phyloP scores from a whole-genome alignment of 1,140 invertebrate species.

The Zaprionus gabonicus region DNA sequence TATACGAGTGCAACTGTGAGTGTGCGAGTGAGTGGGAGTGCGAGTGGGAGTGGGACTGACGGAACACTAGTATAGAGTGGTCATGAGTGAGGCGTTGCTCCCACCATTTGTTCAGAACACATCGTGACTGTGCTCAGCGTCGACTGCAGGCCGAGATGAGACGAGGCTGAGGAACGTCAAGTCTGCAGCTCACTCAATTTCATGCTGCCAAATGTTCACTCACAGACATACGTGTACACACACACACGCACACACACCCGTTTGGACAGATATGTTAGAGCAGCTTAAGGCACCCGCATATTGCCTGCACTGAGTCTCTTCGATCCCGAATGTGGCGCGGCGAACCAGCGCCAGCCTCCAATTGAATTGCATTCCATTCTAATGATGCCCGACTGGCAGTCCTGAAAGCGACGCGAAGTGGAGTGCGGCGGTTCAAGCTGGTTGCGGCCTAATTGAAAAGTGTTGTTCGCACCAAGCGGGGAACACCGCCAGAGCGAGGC shows the following conservation, averaged over 20 bases:
- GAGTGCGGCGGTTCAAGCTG: neutral
- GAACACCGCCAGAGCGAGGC: conserved; percentile 22
- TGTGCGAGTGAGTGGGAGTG: neutral
- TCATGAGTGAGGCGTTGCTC: neutral
- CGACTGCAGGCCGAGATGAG: neutral
- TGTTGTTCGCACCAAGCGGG: conserved; percentile 32
- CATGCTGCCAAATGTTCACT: conserved; percentile 68
- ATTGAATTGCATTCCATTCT: conserved; percentile 70
- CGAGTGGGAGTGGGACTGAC: neutral
- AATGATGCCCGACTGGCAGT: conserved; percentile 40
- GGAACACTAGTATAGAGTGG: neutral
- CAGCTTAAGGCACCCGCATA: conserved; percentile 34
- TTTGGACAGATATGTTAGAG: neutral
- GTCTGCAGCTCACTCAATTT: conserved; percentile 75
- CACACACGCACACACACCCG: neutral
- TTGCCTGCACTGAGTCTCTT: conserved; percentile 36
- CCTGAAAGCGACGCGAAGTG: neutral
- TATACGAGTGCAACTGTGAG: conserved; percentile 30
- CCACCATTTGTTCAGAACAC: conserved; percentile 45
- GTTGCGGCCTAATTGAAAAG: conserved; percentile 63
- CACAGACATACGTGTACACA: conserved; percentile 9
- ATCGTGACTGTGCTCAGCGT: conserved; percentile 18
- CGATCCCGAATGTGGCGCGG: conserved; percentile 3
- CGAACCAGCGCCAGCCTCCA: conserved; percentile 47
- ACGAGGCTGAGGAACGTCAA: neutral